Base-by-base conservation (phyloP, 2,888 invertebrate genomes). In the Ypsolopha sequella region DNA sequence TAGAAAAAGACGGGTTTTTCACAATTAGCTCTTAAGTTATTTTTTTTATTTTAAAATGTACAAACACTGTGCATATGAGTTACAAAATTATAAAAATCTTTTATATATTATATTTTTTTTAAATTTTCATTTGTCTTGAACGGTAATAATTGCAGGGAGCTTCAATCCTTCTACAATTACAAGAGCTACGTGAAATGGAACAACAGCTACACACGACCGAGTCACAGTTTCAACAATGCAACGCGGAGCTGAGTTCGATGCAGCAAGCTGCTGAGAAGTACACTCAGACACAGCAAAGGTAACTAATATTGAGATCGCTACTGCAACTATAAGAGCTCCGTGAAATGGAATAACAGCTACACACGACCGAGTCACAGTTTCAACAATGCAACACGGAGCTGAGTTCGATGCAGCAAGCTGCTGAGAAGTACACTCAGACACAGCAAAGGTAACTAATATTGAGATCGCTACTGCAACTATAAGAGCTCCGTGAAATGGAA, bases 141-240 rank as follows among this genome's bases (percentile, higher is more conserved):
- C 24, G 24, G 24, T 24, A 24, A 24, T 24, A 24, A 24, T 0
- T 8, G 7, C 64, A 85, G 76, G 89, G 88, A 1, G 84, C 80
- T 0, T 89, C 91, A 11, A 70, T 91, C 55, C 74, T 92, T 34
- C 63, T 88, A 13, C 88, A 89, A 57, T 64, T 92, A 51, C 74
- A 88, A 36, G 89, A 90, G 63, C 79, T 93, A 38, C 80, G 84
- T 55, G 65, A 80, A 33, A 56, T 85, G 10, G 88, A 89, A 57
- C 64, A 65, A 3, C 66, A 81, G 54, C 63, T 89, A 38, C 62
- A 64, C 4, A 52, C 57, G 4, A 66, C 68, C 14, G 73, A 88
- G 66, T 55, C 53, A 1, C 58, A 66, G 54, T 60, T 72, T 36
- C 48, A 61, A 2, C 56, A 56, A 24, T 53, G 58, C 54, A 56